A percentile compares a stretch with the other conserved stretches of the same genome.
These are phyloP conservation scores for Cepaea hortensis DNA, from an alignment of 2,888 invertebrate species.

Conservation along the genomic window DNA sequence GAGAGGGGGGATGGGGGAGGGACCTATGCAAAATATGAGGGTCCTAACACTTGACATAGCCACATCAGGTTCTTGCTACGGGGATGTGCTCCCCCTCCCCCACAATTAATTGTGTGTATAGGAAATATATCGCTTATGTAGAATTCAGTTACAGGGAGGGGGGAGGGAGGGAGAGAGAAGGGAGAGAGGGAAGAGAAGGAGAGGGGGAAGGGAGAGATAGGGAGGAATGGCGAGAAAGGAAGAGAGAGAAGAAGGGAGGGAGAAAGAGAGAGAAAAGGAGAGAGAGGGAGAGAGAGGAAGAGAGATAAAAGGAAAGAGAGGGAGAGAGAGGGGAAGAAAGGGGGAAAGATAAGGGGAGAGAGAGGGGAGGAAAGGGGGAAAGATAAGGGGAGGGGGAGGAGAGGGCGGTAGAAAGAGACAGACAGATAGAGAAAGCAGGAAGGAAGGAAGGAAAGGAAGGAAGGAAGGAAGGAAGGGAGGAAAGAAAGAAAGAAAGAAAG, in stretches of 20 bases:
- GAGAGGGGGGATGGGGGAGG: too few species aligned
- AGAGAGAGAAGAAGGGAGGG: not conserved
- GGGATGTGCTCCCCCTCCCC: too few species aligned
- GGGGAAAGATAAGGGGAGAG: conserved; percentile 14
- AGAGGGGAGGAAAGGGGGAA: not conserved
- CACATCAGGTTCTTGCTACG: too few species aligned
- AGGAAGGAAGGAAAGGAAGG: not conserved
- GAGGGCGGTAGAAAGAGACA: not conserved
- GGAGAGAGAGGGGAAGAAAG: not conserved
- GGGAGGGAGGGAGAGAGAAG: conserved; percentile 22
- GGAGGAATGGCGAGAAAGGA: not conserved
- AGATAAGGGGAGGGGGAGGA: not conserved
- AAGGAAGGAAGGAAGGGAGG: not conserved
- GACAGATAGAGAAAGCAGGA: not conserved
- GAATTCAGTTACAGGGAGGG: not conserved
- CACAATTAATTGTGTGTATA: too few species aligned
- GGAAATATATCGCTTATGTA: too few species aligned
- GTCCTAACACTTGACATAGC: too few species aligned
- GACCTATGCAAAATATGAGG: too few species aligned
- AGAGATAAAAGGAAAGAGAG: not conserved
- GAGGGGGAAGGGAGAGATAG: not conserved
- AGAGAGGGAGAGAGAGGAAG: not conserved
- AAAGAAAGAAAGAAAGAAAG: not conserved
- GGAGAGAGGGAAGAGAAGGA: not conserved
- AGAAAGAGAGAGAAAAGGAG: not conserved